phyloP scores from a whole-genome alignment of 2,888 invertebrate species.

The Geophilus truncorum region DNA sequence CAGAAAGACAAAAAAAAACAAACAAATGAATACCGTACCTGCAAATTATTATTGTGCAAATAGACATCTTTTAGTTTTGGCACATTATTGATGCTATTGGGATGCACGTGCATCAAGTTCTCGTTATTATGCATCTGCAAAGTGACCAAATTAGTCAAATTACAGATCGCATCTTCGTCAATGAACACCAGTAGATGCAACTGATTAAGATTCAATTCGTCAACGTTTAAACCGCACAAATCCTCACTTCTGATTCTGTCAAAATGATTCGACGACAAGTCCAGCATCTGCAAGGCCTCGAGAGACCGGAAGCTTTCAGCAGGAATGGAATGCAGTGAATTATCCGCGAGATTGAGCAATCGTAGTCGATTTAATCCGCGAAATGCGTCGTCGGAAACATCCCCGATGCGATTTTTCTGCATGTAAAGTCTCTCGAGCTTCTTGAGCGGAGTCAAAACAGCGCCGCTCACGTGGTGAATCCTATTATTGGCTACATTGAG shows the following conservation, averaged over 20 bases:
- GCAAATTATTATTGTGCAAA: constrained; percentile 48
- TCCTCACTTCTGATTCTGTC: constrained; percentile 40
- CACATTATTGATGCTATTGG: constrained; percentile 47
- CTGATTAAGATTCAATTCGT: constrained; percentile 46
- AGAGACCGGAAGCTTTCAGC: constrained; percentile 40
- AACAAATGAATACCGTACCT: too few species aligned
- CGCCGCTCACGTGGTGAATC: constrained; percentile 42
- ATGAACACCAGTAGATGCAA: constrained; percentile 47
- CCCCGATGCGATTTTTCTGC: constrained; percentile 44
- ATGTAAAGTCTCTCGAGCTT: constrained; percentile 43
- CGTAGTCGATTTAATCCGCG: constrained; percentile 44
- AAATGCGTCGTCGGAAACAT: constrained; percentile 45
- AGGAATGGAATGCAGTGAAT: constrained; percentile 41
- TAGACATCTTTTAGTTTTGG: constrained; percentile 46
- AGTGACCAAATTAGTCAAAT: constrained; percentile 45
- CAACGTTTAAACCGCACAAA: constrained; percentile 44
- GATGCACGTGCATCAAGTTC: constrained; percentile 48
- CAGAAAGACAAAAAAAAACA: too few species aligned
- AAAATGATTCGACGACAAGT: constrained; percentile 42
- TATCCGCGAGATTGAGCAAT: constrained; percentile 40
- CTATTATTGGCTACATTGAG: constrained; percentile 46
- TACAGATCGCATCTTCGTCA: constrained; percentile 48
- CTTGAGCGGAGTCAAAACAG: constrained; percentile 39
- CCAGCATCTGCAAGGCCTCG: constrained; percentile 37
- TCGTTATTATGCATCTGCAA: constrained; percentile 49